Conservation (phyloP, 1,140 invertebrate species). For the Orius insidiosus region DNA sequence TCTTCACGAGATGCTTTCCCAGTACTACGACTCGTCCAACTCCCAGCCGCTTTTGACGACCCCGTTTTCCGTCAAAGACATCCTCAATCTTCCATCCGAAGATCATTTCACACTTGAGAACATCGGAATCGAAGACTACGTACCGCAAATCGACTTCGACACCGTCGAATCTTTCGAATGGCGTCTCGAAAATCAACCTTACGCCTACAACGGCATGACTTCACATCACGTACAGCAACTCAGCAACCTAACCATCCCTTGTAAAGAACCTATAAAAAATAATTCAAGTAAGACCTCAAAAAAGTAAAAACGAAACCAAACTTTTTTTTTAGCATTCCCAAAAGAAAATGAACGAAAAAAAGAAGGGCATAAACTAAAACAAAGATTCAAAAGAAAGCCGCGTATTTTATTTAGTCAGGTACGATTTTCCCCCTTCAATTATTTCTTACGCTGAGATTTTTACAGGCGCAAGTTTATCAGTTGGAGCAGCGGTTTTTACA, state of each 20-base stretch:
- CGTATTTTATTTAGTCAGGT: slow-evolving; percentile 82
- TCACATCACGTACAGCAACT: slow-evolving; percentile 26
- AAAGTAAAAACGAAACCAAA: slow-evolving; percentile 1
- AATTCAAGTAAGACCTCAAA: background rate
- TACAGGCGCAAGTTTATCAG: slow-evolving; percentile 63
- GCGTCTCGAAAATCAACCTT: no score
- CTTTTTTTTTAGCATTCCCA: slow-evolving; percentile 1
- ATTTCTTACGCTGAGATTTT: slow-evolving; percentile 9
- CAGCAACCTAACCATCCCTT: slow-evolving; percentile 25
- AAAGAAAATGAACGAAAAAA: slow-evolving; percentile 10
- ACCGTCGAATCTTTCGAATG: no score
- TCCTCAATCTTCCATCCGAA: no score
- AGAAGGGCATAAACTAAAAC: slow-evolving; percentile 24
- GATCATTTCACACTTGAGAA: no score
- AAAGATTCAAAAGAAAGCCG: slow-evolving; percentile 68
- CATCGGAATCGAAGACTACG: no score
- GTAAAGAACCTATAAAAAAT: slow-evolving; percentile 15
- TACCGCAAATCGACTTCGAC: no score
- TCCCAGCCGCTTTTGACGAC: no score
- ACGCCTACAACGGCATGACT: slow-evolving; percentile 18
- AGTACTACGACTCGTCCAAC: no score
- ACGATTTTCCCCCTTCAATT: slow-evolving; percentile 11
- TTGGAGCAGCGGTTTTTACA: slow-evolving; percentile 46
- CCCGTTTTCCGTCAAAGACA: no score
- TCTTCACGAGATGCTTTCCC: no score